Percentiles rank a stretch among this genome's conserved stretches.
phyloP scores from a whole-genome alignment of 2,888 invertebrate species.

The Apomyelois bistriatella region DNA sequence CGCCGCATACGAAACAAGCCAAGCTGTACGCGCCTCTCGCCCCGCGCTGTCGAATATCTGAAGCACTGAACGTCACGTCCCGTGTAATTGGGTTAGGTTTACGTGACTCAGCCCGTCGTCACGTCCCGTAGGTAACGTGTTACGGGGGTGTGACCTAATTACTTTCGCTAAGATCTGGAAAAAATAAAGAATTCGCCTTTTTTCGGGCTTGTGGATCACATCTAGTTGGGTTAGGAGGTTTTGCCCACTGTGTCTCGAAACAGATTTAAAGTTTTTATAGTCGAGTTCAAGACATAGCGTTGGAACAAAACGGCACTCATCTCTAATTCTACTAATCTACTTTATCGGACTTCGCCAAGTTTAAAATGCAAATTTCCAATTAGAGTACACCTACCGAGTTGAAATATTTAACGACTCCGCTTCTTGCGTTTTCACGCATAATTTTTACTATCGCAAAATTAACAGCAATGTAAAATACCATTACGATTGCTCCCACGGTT shows the following conservation, averaged over 20 bases:
- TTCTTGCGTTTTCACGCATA: background rate
- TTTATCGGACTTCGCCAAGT: background rate
- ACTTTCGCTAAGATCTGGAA: constrained; percentile 48
- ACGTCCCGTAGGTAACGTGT: constrained; percentile 49
- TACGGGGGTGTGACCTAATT: constrained; percentile 69
- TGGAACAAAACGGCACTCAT: background rate
- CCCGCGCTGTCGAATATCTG: constrained; percentile 59
- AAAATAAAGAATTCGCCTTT: background rate
- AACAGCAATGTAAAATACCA: background rate
- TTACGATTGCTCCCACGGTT: constrained; percentile 54
- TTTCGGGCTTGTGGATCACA: background rate
- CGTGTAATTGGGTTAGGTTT: constrained; percentile 75
- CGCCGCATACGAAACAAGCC: constrained; percentile 73
- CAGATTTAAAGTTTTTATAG: too few relatives aligned
- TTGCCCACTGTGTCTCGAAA: background rate
- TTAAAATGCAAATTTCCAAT: constrained; percentile 11
- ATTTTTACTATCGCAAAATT: background rate
- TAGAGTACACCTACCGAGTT: background rate
- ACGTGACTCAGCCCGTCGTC: constrained; percentile 64
- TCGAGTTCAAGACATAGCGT: too few relatives aligned
- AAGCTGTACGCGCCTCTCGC: constrained; percentile 22
- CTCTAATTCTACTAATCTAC: background rate
- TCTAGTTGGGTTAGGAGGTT: background rate
- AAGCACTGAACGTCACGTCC: constrained; percentile 55
- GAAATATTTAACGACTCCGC: constrained; percentile 1